These are phyloP conservation scores for Eurytemora carolleeae DNA, from an alignment of 1,140 invertebrate species.

Conservation along the genomic window DNA sequence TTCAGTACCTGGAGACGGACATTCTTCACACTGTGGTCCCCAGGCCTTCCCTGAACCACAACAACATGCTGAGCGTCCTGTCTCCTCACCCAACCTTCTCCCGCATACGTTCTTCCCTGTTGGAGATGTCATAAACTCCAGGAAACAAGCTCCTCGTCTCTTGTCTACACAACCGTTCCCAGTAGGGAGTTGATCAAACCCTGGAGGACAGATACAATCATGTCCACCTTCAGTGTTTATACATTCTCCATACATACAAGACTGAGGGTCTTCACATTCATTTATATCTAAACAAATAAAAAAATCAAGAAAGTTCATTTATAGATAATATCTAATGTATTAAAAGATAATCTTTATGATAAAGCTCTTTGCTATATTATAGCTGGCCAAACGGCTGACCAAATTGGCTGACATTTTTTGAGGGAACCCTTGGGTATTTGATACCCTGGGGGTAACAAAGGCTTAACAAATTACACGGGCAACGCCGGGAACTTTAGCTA, in stretches of 20 bases:
- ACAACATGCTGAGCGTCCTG: slow-evolving; percentile 60
- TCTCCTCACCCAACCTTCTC: slow-evolving; percentile 34
- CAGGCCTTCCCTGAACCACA: slow-evolving; percentile 53
- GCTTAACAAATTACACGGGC: no score
- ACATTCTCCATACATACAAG: slow-evolving; percentile 36
- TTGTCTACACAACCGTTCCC: slow-evolving; percentile 51
- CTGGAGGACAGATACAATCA: slow-evolving; percentile 32
- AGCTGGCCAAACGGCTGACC: background rate
- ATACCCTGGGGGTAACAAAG: no score
- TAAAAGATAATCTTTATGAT: slow-evolving; percentile 25
- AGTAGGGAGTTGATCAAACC: slow-evolving; percentile 26
- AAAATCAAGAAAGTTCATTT: slow-evolving; percentile 30
- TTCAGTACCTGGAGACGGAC: slow-evolving; percentile 43
- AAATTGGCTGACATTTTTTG: no score
- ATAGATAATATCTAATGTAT: slow-evolving; percentile 29
- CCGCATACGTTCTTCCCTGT: slow-evolving; percentile 26
- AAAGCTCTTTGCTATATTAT: background rate
- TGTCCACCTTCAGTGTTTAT: slow-evolving; percentile 36
- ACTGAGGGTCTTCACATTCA: slow-evolving; percentile 38
- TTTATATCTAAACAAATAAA: slow-evolving; percentile 38
- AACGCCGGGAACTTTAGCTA: no score
- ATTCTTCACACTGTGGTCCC: slow-evolving; percentile 59
- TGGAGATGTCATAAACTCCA: slow-evolving; percentile 29
- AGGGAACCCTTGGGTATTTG: no score
- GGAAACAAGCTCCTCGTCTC: slow-evolving; percentile 52